Evolutionary conservation across 2,888 invertebrate species (phyloP).

Genomic region (Zygaena filipendulae): DNA sequence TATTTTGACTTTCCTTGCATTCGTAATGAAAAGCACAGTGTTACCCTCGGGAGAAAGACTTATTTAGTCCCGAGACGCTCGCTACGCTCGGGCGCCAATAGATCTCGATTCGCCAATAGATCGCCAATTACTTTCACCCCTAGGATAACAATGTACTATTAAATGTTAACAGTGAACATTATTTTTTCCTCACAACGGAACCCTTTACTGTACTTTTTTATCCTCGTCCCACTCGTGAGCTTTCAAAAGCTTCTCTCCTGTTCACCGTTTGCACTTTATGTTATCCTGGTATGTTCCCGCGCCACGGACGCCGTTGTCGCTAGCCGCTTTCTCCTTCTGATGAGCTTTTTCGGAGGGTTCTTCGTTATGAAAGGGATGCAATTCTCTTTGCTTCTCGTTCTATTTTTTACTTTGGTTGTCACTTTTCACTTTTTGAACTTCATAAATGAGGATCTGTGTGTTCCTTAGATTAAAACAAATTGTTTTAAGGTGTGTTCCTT

Average conservation of each 20-base stretch:
- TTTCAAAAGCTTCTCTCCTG: conserved; percentile 41
- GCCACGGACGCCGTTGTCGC: conserved; percentile 57
- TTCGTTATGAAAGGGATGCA: conserved; percentile 26
- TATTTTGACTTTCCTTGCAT: too few relatives aligned
- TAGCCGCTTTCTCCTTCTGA: conserved; percentile 63
- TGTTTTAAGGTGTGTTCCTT: too few relatives aligned
- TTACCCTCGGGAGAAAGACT: too few relatives aligned
- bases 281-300: conserved; percentile 60
- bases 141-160: too few relatives aligned
- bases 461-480: too few relatives aligned
- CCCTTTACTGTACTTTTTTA: conserved; percentile 19
- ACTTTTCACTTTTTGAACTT: conserved; percentile 1
- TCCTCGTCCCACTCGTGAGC: conserved; percentile 43
- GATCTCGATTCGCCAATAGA: too few relatives aligned
- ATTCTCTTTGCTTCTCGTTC: conserved; percentile 18
- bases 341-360: conserved; percentile 31
- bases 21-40: too few relatives aligned
- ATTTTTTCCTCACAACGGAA: conserved; percentile 12
- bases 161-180: too few relatives aligned
- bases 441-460: too few relatives aligned
- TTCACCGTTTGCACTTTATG: conserved; percentile 23
- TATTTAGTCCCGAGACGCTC: too few relatives aligned
- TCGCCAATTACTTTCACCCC: too few relatives aligned
- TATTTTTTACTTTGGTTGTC: conserved; percentile 12
- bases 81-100: too few relatives aligned